Conservation (phyloP, 2,797 vertebrate genomes). For the Phataginus tricuspis region DNA sequence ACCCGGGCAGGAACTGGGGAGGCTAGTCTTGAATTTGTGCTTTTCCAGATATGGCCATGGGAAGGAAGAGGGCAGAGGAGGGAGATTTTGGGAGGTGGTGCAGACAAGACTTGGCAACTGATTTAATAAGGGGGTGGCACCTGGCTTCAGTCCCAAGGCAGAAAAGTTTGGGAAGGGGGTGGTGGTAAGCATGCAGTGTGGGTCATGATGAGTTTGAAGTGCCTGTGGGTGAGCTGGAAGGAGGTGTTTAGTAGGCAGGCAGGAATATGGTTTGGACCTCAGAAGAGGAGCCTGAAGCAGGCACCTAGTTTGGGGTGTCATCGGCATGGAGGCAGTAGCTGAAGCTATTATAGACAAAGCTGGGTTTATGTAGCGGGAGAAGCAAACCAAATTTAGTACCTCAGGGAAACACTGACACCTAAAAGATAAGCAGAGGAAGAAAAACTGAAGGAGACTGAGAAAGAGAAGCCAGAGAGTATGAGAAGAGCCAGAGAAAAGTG, state of each 20-base stretch:
- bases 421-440: conserved; percentile 12
- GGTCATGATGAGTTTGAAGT: conserved; percentile 47
- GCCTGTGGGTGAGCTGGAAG: conserved; percentile 36
- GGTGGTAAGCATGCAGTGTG: neutral
- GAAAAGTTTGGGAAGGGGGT: conserved; percentile 41
- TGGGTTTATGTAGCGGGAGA: conserved; percentile 26
- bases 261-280: neutral
- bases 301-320: neutral
- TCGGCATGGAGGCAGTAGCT: neutral
- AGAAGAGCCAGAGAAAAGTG: neutral
- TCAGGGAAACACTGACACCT: neutral
- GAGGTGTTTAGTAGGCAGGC: conserved; percentile 50
- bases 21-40: neutral
- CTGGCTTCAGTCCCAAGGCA: conserved; percentile 34
- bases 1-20: neutral
- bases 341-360: neutral
- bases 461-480: neutral
- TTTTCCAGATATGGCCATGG: neutral
- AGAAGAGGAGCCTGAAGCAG: neutral
- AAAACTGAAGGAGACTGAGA: neutral
- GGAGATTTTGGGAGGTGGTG: neutral
- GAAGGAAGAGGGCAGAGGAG: neutral
- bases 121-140: conserved; percentile 1
- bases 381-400: neutral
- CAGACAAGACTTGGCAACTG: conserved; percentile 23